Conservation (phyloP, 2,888 invertebrate genomes). For the Tetranychus truncatus region DNA sequence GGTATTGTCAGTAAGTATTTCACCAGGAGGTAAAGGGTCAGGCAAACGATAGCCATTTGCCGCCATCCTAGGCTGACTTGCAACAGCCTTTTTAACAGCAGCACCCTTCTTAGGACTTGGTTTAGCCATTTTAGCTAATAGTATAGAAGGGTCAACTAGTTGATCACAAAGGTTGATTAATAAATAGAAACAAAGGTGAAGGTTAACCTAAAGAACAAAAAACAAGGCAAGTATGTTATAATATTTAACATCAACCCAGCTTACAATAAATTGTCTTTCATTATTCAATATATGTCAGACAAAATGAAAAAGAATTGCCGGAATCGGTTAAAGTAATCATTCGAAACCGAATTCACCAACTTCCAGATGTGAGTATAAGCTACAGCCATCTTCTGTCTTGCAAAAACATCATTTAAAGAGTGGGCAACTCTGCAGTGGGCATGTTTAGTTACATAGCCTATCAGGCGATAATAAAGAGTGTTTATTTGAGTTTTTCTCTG, state of each 20-base stretch:
- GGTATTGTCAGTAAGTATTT: constrained; percentile 51
- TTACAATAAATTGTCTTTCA: not conserved
- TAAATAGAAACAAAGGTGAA: not conserved
- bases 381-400: too few species aligned
- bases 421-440: too few species aligned
- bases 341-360: too few species aligned
- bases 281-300: too few species aligned
- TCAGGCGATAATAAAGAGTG: too few species aligned
- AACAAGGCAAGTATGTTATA: not conserved
- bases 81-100: not conserved
- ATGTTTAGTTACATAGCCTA: too few species aligned
- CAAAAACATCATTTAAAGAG: too few species aligned
- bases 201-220: not conserved
- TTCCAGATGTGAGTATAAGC: too few species aligned
- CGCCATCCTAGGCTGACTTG: constrained; percentile 23
- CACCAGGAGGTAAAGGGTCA: constrained; percentile 52
- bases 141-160: not conserved
- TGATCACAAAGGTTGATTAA: not conserved
- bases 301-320: too few species aligned
- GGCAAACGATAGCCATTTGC: constrained; percentile 39
- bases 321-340: too few species aligned
- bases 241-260: not conserved
- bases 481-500: too few species aligned
- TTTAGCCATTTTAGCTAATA: not conserved
- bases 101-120: not conserved